These are phyloP conservation scores for Polydrusus tereticollis DNA, from an alignment of 2,888 invertebrate genomes.

Conservation along the genomic window DNA sequence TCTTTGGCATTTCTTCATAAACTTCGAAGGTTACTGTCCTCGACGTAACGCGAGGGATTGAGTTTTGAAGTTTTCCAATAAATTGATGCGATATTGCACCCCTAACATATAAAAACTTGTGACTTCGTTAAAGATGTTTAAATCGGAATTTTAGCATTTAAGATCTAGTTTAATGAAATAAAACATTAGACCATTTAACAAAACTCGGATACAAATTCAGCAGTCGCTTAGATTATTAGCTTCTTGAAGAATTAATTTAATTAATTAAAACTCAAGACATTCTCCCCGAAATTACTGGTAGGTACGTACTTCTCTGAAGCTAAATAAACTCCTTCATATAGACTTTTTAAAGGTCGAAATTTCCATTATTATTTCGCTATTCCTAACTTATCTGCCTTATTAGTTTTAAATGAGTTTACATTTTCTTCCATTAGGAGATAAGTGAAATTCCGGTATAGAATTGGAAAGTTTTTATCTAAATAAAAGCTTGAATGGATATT, in stretches of 20 bases:
- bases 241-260: background rate
- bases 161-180: too few species aligned
- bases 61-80: too few species aligned
- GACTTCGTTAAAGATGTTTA: too few species aligned
- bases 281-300: background rate
- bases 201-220: background rate
- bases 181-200: too few species aligned
- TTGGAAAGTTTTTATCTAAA: constrained; percentile 2
- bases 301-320: background rate
- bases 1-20: constrained; percentile 37
- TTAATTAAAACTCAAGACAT: background rate
- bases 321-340: background rate
- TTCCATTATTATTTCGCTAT: background rate
- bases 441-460: constrained; percentile 2
- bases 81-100: background rate
- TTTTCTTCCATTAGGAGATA: constrained; percentile 7
- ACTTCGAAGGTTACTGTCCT: constrained; percentile 37
- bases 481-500: constrained; percentile 8
- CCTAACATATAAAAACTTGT: background rate
- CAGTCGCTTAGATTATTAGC: background rate
- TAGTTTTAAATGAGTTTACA: background rate
- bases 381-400: background rate
- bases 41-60: background rate
- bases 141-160: too few species aligned
- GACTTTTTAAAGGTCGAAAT: background rate